A percentile compares a stretch with the other conserved stretches of the same genome.
These are phyloP conservation scores for Nipponia nippon DNA, from an alignment of 2,113 vertebrate species.

Conservation along the genomic window DNA sequence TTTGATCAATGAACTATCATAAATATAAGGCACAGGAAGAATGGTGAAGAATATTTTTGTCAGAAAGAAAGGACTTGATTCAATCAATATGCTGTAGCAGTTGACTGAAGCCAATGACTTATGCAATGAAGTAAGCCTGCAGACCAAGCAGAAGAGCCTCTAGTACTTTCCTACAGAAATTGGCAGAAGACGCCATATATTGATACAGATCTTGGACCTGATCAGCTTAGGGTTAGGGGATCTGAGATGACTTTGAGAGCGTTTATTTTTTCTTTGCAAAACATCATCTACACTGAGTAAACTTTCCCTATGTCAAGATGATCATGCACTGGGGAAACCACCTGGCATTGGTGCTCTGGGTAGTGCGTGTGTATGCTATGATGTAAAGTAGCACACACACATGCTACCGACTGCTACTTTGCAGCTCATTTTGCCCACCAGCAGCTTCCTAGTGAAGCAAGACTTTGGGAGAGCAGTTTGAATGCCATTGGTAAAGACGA, in stretches of 20 bases:
- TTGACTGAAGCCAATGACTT: background rate
- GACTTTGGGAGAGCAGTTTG: background rate
- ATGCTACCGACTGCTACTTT: background rate
- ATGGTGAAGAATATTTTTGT: background rate
- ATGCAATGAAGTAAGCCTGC: background rate
- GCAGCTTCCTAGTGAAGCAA: background rate
- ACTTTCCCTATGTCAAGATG: background rate
- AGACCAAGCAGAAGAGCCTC: background rate
- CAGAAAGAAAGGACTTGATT: background rate
- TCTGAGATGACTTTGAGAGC: background rate
- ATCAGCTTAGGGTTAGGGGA: background rate
- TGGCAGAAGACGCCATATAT: background rate
- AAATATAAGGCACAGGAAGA: background rate
- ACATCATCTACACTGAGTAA: background rate
- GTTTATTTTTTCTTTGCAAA: background rate
- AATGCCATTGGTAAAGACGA: background rate
- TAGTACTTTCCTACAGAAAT: background rate
- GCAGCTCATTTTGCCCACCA: background rate
- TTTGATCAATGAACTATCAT: slow-evolving; percentile 22
- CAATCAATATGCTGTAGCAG: background rate
- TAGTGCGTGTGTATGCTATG: fast-evolving
- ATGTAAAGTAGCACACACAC: background rate
- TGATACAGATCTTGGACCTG: background rate
- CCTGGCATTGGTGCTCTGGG: fast-evolving
- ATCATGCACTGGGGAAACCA: background rate